Conservation (phyloP, 2,797 vertebrate species). For the Pachyuromys duprasi region DNA sequence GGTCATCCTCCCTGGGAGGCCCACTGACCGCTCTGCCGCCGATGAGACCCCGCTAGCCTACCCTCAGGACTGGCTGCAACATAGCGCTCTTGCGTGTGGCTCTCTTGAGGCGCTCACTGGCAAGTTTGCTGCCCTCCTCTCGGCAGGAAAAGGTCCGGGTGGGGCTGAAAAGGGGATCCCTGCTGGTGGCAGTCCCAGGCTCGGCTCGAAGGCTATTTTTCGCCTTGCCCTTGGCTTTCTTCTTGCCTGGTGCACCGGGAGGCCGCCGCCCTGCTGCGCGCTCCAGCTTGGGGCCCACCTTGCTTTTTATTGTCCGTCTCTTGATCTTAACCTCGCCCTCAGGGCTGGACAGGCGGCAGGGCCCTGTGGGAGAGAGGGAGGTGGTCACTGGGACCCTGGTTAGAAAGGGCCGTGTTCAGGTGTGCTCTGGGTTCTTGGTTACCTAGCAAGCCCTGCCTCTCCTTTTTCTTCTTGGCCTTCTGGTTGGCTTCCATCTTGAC, state of each 20-base stretch:
- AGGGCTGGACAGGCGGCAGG: slow-evolving; percentile 87
- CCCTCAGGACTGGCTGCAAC: slow-evolving; percentile 90
- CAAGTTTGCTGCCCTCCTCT: slow-evolving; percentile 85
- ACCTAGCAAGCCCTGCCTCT: slow-evolving; percentile 96
- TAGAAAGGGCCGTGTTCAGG: rapidly evolving
- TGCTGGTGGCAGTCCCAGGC: slow-evolving; percentile 65
- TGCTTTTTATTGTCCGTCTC: slow-evolving; percentile 89
- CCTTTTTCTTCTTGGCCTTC: slow-evolving; percentile 98
- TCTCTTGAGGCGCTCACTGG: slow-evolving; percentile 93
- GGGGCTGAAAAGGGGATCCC: slow-evolving; percentile 82
- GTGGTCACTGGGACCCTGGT: rapidly evolving
- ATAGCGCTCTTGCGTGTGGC: slow-evolving; percentile 93
- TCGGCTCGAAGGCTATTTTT: slow-evolving; percentile 86
- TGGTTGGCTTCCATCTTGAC: slow-evolving; percentile 99
- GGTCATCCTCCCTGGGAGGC: rapidly evolving
- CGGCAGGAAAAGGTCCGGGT: slow-evolving; percentile 84
- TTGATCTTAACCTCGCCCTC: slow-evolving; percentile 97
- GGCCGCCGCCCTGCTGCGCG: slow-evolving; percentile 83
- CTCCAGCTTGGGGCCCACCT: slow-evolving; percentile 76
- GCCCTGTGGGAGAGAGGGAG: slow-evolving; percentile 69
- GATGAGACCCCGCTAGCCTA: slow-evolving; percentile 57
- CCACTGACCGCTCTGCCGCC: neutral
- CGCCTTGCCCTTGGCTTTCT: slow-evolving; percentile 89
- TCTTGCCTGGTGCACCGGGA: slow-evolving; percentile 83
- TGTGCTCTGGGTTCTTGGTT: slow-evolving; percentile 46